Evolutionary conservation across 2,113 vertebrate species (phyloP).

Genomic region (Oncorhynchus kisutch): DNA sequence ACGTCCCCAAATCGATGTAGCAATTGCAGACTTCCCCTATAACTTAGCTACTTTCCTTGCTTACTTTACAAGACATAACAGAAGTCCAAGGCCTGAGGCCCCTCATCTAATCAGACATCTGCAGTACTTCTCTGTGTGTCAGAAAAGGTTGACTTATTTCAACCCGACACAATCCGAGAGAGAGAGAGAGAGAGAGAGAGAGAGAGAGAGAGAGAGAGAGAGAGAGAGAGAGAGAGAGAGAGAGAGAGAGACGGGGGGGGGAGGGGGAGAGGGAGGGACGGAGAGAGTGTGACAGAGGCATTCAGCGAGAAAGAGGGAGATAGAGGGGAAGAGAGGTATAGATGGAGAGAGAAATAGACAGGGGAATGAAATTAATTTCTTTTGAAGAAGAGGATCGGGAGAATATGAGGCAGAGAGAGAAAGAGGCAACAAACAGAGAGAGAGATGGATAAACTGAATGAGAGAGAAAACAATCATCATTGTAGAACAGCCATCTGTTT

Average conservation of each 20-base stretch:
- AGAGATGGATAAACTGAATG: not conserved
- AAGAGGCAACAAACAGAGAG: not conserved
- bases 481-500: no score
- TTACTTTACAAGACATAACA: no score
- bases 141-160: no score
- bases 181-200: not conserved
- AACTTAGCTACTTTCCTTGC: no score
- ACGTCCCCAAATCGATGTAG: no score
- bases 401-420: not conserved
- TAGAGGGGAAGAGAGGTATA: no score
- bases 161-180: not conserved
- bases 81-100: no score
- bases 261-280: not conserved
- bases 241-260: not conserved
- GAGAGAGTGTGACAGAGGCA: not conserved
- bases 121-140: no score
- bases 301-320: not conserved
- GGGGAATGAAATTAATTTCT: no score
- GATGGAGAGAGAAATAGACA: not conserved
- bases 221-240: not conserved
- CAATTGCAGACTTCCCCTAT: no score
- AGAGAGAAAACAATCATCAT: not conserved
- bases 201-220: slow-evolving; percentile 16
- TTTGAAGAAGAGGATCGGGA: no score
- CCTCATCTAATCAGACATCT: no score